A percentile compares a stretch with the other conserved stretches of the same genome.
Evolutionary conservation across 2,113 vertebrate species (phyloP).

Genomic region (Hyla sarda): DNA sequence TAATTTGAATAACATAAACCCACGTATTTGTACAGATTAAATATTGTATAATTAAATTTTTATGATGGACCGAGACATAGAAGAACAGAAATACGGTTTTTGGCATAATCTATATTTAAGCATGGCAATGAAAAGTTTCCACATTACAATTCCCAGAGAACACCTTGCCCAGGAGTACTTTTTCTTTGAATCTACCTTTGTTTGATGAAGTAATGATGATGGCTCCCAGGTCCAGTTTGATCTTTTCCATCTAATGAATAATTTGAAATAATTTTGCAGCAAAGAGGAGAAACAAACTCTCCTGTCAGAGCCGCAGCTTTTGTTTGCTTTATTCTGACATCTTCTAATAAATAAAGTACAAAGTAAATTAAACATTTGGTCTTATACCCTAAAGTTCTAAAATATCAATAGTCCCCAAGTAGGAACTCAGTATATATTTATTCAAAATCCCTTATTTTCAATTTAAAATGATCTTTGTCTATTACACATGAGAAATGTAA

Average conservation of each 20-base stretch:
- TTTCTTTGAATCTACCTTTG: constrained; percentile 42
- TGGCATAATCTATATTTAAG: neutral
- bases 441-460: neutral
- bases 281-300: constrained; percentile 2
- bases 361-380: constrained; percentile 38
- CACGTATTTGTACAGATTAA: neutral
- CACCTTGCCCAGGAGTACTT: constrained; percentile 7
- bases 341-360: constrained; percentile 21
- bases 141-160: constrained; percentile 22
- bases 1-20: too few species aligned
- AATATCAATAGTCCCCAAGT: neutral
- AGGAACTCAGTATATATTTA: neutral
- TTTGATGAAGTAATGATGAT: constrained; percentile 53
- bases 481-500: too few species aligned
- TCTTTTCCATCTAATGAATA: constrained; percentile 48
- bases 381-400: neutral
- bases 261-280: constrained; percentile 20
- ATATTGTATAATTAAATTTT: neutral
- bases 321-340: neutral
- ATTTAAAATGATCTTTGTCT: neutral
- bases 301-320: neutral
- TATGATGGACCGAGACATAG: neutral
- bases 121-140: neutral
- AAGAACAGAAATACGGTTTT: neutral
- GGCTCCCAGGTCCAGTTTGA: constrained; percentile 40